Base-by-base conservation (phyloP, 1,140 invertebrate genomes). In the Venustaconcha ellipsiformis region DNA sequence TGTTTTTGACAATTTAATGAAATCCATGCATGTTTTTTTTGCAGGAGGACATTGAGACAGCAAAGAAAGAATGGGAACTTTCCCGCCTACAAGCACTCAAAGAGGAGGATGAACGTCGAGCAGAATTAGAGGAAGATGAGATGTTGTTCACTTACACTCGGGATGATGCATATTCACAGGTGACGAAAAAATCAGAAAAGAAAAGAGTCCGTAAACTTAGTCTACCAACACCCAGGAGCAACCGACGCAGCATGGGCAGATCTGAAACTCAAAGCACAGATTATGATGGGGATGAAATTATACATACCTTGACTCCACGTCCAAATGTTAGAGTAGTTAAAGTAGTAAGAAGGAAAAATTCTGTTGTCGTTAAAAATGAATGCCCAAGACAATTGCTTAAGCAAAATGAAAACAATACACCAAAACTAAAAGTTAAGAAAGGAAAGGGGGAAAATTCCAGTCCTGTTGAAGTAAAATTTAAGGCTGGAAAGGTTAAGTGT, bases 31-130 rank as follows among this genome's bases (percentile, higher is more conserved):
- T 68, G 62, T 1, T 23, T 48, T 20, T 20, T 60, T 70, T 76
- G 26, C 74, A 92, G 90, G 90, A 91, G 20, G 95, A 98, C 89
- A 94, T 90, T 58, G 85, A 85, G 58, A 82, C 84, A 65, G 84
- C 78, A 94, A 97, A 98, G 90, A 94, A 94, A 80, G 96, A 98
- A 86, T 99, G 97, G 97, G 97, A 99, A 88, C 89, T 95, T 71
- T 94, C 95, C 84, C 93, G 96, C 2, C 90, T 96, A 75, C 93
- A 95, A 69, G 88, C 89, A 11, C 72, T 92, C 66, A 91, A 91
- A 80, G 89, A 92, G 80, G 91, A 92, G 73, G 91, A 92, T 73
- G 90, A 92, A 81, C 76, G 87, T 60, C 72, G 87, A 71, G 87
- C 88, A 12, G 89, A 91, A 72, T 91, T 93, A 69, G 94, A 94